These are phyloP conservation scores for Chascanopsetta lugubris DNA, from an alignment of 2,113 vertebrate species.

Conservation along the genomic window DNA sequence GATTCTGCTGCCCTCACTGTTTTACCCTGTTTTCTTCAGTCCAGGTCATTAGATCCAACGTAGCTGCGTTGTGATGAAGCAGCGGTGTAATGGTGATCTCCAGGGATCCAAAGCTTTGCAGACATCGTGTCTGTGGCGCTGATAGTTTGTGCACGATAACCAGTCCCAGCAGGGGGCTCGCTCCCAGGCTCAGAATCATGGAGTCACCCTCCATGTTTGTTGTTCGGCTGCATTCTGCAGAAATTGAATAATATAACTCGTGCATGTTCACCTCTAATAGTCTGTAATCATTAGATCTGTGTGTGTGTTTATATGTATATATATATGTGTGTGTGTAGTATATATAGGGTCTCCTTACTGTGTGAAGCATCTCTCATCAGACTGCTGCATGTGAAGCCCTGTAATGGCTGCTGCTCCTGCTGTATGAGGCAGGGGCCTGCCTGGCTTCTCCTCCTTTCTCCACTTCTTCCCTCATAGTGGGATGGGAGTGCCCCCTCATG, in stretches of 20 bases:
- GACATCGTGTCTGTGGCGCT: conserved; percentile 47
- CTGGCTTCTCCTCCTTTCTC: conserved; percentile 69
- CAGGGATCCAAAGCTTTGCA: conserved; percentile 40
- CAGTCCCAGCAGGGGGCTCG: conserved; percentile 45
- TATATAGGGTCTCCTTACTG: neutral
- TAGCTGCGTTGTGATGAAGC: conserved; percentile 58
- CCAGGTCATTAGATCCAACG: conserved; percentile 52
- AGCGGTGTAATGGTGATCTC: conserved; percentile 58
- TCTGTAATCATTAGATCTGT: no score
- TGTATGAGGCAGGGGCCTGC: conserved; percentile 69
- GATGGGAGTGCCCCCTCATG: conserved; percentile 83
- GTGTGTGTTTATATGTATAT: no score
- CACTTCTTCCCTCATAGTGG: conserved; percentile 70
- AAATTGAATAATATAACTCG: conserved; percentile 2
- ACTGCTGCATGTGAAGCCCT: conserved; percentile 43
- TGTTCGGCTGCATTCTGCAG: conserved; percentile 14
- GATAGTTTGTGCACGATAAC: conserved; percentile 33
- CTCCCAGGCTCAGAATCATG: conserved; percentile 18
- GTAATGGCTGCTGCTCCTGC: conserved; percentile 79
- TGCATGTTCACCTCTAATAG: neutral
- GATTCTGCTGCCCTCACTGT: conserved; percentile 22
- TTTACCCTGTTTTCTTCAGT: conserved; percentile 27
- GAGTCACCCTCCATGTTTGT: conserved; percentile 23
- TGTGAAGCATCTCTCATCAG: conserved; percentile 16
- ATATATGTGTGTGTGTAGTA: neutral